Conservation (phyloP, 1,140 invertebrate genomes). For the Orussus abietinus region DNA sequence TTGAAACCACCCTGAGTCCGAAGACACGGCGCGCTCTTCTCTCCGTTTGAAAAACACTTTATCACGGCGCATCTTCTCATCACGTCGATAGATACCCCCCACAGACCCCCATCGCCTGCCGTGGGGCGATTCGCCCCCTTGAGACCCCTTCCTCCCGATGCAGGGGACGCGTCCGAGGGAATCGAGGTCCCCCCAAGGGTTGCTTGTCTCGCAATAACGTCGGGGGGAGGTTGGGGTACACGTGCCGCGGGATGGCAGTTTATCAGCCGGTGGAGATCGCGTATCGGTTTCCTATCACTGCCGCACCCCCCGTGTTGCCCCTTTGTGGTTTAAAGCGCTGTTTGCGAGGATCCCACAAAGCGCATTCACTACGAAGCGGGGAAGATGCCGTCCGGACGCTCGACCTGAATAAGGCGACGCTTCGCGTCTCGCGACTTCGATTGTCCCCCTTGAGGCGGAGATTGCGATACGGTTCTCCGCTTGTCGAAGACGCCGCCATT, state of each 20-base stretch:
- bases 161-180: background rate
- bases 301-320: slow-evolving; percentile 6
- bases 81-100: no score
- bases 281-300: slow-evolving; percentile 12
- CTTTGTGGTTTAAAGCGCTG: slow-evolving; percentile 24
- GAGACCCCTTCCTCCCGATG: background rate
- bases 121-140: background rate
- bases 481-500: background rate
- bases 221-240: slow-evolving; percentile 1
- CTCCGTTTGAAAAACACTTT: no score
- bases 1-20: no score
- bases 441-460: slow-evolving; percentile 1
- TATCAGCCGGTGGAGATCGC: slow-evolving; percentile 19
- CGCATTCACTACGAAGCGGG: no score
- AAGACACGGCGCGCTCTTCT: no score
- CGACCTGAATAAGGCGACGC: slow-evolving; percentile 33
- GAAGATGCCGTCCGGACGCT: slow-evolving; percentile 23
- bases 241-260: background rate
- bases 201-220: slow-evolving; percentile 10
- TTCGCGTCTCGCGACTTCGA: slow-evolving; percentile 9
- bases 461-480: background rate
- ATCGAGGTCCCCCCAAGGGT: no score
- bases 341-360: slow-evolving; percentile 26
- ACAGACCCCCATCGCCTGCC: background rate
- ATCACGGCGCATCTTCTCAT: no score